phyloP scores from a whole-genome alignment of 2,888 invertebrate genomes.

The Xanthorhoe spadicearia region DNA sequence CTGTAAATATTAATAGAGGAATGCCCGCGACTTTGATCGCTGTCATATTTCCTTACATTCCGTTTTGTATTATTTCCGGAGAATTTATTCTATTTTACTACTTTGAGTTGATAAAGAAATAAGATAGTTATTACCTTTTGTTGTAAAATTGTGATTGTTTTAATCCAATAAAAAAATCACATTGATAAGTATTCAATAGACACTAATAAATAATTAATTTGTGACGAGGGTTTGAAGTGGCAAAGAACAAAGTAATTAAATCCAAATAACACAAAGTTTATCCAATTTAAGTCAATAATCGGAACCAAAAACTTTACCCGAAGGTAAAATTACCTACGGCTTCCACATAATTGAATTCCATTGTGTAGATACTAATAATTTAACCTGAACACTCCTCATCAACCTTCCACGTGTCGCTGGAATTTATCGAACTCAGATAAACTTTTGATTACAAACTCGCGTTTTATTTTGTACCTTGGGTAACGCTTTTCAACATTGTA shows the following conservation, averaged over 20 bases:
- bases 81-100: not conserved
- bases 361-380: conserved; percentile 5
- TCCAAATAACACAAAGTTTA: not conserved
- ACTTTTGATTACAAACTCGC: conserved; percentile 39
- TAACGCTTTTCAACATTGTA: no score
- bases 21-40: conserved; percentile 3
- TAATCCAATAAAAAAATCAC: no score
- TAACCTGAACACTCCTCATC: conserved; percentile 31
- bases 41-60: not conserved
- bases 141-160: no score
- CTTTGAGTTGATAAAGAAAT: not conserved
- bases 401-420: conserved; percentile 35
- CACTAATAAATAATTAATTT: not conserved
- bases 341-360: conserved; percentile 11
- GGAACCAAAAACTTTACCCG: not conserved
- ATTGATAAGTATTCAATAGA: no score
- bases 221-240: not conserved
- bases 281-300: conserved; percentile 4
- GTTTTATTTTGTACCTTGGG: conserved; percentile 23
- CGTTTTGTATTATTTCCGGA: not conserved
- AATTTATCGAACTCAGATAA: conserved; percentile 34
- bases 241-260: not conserved
- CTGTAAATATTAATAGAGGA: conserved; percentile 4
- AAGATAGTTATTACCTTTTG: no score
- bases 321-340: not conserved